phyloP scores from a whole-genome alignment of 2,888 invertebrate genomes.

The Tethea ocularis region DNA sequence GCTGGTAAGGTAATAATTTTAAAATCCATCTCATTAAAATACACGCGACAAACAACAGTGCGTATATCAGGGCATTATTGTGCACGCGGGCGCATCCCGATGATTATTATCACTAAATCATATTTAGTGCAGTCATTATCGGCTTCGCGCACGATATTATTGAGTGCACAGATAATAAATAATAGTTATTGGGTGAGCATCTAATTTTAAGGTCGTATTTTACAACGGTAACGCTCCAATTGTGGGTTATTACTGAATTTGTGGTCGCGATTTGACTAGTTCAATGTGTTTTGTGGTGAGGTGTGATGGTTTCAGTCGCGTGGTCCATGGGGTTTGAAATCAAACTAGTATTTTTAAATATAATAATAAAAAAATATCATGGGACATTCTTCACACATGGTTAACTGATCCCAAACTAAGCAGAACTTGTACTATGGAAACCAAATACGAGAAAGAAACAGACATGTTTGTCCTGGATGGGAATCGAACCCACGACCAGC shows the following conservation, averaged over 20 bases:
- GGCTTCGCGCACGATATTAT: conserved; percentile 47
- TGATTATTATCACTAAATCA: conserved; percentile 44
- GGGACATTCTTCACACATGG: too few relatives aligned
- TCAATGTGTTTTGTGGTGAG: conserved; percentile 2
- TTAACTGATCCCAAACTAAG: too few relatives aligned
- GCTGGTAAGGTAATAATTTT: background rate
- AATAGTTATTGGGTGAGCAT: conserved; percentile 51
- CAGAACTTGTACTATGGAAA: too few relatives aligned
- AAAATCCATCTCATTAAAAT: conserved; percentile 3
- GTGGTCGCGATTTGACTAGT: background rate
- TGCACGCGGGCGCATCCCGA: conserved; percentile 29
- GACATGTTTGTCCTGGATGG: too few relatives aligned
- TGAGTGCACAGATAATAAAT: conserved; percentile 61
- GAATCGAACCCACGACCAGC: too few relatives aligned
- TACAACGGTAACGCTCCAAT: conserved; percentile 24
- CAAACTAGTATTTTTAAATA: too few relatives aligned
- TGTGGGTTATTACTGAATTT: conserved; percentile 4
- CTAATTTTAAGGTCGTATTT: conserved; percentile 55
- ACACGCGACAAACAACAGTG: conserved; percentile 5
- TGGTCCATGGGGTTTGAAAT: too few relatives aligned
- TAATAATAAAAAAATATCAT: too few relatives aligned
- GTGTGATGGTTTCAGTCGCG: background rate
- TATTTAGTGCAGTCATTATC: conserved; percentile 68
- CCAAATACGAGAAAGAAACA: too few relatives aligned
- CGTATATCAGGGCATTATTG: conserved; percentile 23